Evolutionary conservation across 1,140 invertebrate genomes (phyloP).

Genomic region (Ooceraea biroi): DNA sequence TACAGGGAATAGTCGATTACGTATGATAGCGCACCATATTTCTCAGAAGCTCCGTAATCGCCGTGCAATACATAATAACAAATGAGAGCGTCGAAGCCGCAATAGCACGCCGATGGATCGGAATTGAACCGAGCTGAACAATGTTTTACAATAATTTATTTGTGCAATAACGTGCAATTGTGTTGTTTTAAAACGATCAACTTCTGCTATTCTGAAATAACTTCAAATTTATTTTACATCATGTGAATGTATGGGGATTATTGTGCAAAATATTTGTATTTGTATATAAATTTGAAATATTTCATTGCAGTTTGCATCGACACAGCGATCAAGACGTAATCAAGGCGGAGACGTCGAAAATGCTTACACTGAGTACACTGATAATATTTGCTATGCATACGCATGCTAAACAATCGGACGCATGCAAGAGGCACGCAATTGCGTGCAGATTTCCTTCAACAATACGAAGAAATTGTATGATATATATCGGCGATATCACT

Average conservation of each 20-base stretch:
- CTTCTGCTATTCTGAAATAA: too few relatives aligned
- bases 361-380: slow-evolving; percentile 15
- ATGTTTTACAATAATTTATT: not conserved
- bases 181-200: too few relatives aligned
- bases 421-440: slow-evolving; percentile 53
- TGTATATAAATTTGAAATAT: too few relatives aligned
- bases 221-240: too few relatives aligned
- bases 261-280: too few relatives aligned
- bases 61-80: slow-evolving; percentile 65
- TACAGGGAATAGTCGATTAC: slow-evolving; percentile 83
- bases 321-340: too few relatives aligned
- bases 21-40: slow-evolving; percentile 82
- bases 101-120: not conserved
- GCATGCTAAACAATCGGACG: slow-evolving; percentile 27
- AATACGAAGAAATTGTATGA: slow-evolving; percentile 53
- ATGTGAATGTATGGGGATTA: too few relatives aligned
- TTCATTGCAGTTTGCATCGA: too few relatives aligned
- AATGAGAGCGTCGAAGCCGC: slow-evolving; percentile 54
- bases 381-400: slow-evolving; percentile 21
- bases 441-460: slow-evolving; percentile 64
- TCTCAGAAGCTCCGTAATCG: slow-evolving; percentile 78
- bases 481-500: slow-evolving; percentile 21
- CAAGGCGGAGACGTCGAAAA: too few relatives aligned
- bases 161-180: too few relatives aligned
- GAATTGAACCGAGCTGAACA: too few relatives aligned